phyloP scores from a whole-genome alignment of 2,797 vertebrate species.

The Gymnoscopelus microlampas region DNA sequence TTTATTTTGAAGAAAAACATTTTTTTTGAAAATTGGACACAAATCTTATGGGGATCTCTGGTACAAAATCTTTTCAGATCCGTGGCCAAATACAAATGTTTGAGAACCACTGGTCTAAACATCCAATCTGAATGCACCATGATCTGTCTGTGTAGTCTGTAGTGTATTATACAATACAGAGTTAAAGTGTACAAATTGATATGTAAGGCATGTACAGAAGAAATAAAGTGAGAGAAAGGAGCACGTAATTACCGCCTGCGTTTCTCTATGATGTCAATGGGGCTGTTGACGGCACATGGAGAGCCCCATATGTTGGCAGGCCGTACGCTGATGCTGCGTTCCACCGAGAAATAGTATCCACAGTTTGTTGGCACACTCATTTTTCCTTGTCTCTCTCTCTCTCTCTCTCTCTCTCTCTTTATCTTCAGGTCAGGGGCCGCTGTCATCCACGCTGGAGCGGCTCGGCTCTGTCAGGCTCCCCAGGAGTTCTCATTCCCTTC shows the following conservation, averaged over 20 bases:
- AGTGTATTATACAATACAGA: too few species aligned
- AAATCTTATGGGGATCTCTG: too few species aligned
- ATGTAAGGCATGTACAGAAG: too few species aligned
- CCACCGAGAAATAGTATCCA: constrained; percentile 73
- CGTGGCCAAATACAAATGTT: too few species aligned
- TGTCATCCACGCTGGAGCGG: constrained; percentile 57
- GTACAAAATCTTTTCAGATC: too few species aligned
- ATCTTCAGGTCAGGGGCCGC: constrained; percentile 61
- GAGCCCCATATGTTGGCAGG: constrained; percentile 80
- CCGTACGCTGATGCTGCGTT: constrained; percentile 70
- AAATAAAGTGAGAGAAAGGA: constrained; percentile 24
- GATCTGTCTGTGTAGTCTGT: too few species aligned
- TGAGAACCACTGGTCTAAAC: too few species aligned
- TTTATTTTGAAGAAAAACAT: too few species aligned
- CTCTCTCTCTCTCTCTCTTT: constrained; percentile 38
- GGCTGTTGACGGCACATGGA: constrained; percentile 82
- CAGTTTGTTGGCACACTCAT: constrained; percentile 83
- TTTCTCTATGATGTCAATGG: constrained; percentile 85
- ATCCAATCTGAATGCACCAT: too few species aligned
- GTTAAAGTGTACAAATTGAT: too few species aligned
- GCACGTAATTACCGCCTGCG: constrained; percentile 82
- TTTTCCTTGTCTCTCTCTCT: constrained; percentile 52
- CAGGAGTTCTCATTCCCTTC: constrained; percentile 67
- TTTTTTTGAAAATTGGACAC: too few species aligned
- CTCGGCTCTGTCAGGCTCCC: constrained; percentile 62